These are phyloP conservation scores for Tromatobia lineatoria DNA, from an alignment of 2,888 invertebrate genomes.

Conservation along the genomic window DNA sequence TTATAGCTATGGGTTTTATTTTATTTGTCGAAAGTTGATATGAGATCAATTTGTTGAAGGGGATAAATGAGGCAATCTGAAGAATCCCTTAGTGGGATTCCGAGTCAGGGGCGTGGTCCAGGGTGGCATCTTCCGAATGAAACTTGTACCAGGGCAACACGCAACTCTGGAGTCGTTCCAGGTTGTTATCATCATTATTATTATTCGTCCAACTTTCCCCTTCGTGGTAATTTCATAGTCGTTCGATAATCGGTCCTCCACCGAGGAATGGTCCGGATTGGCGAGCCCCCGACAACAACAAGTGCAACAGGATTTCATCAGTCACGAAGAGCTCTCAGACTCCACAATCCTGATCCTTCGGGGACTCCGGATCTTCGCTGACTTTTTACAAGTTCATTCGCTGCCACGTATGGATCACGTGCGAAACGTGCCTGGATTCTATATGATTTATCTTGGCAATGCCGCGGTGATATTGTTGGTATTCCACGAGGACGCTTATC, in stretches of 20 bases:
- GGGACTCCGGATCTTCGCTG: conserved; percentile 57
- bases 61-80: conserved; percentile 49
- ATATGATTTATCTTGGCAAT: not conserved
- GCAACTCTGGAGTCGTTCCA: conserved; percentile 73
- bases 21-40: not conserved
- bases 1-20: conserved; percentile 23
- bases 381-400: conserved; percentile 34
- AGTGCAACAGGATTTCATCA: conserved; percentile 81
- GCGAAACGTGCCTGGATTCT: not conserved
- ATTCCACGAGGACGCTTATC: too few species aligned
- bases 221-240: conserved; percentile 70
- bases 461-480: not conserved
- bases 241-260: conserved; percentile 75
- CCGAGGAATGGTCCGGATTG: conserved; percentile 74
- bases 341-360: conserved; percentile 62
- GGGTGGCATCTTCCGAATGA: conserved; percentile 84
- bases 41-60: conserved; percentile 11
- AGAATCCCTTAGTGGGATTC: conserved; percentile 61
- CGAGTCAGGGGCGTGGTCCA: conserved; percentile 81
- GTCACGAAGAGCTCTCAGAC: conserved; percentile 72
- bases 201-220: conserved; percentile 74
- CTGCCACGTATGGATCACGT: not conserved
- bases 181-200: conserved; percentile 70
- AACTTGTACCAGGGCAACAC: conserved; percentile 82
- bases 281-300: conserved; percentile 83